phyloP scores from a whole-genome alignment of 2,113 vertebrate species.

The Lepus timidus region DNA sequence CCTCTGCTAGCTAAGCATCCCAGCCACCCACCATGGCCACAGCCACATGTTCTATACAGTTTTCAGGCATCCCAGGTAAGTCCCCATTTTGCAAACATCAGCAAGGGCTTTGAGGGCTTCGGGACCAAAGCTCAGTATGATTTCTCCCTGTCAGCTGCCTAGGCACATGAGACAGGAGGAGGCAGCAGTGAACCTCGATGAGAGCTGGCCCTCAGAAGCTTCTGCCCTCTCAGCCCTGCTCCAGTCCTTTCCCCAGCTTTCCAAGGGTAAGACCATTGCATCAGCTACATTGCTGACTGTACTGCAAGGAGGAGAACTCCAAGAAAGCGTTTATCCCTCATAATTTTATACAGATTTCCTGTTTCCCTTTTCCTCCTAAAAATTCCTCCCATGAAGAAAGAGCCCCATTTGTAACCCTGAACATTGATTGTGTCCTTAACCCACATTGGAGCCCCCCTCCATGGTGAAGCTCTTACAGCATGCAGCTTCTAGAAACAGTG shows the following conservation, averaged over 20 bases:
- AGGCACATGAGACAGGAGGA: neutral
- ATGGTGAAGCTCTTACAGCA: neutral
- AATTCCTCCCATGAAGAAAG: neutral
- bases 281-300: neutral
- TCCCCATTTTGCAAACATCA: neutral
- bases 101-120: neutral
- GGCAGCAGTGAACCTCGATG: neutral
- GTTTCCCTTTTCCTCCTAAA: neutral
- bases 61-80: neutral
- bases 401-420: neutral
- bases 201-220: neutral
- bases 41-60: neutral
- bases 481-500: neutral
- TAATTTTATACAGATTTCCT: neutral
- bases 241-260: neutral
- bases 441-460: neutral
- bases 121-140: neutral
- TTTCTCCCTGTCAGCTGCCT: neutral
- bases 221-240: neutral
- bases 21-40: neutral
- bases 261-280: neutral
- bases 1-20: neutral
- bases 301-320: neutral
- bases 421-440: neutral
- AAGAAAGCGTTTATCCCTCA: neutral